These are phyloP conservation scores for Aphidius colemani DNA, from an alignment of 2,888 invertebrate genomes.

Conservation along the genomic window DNA sequence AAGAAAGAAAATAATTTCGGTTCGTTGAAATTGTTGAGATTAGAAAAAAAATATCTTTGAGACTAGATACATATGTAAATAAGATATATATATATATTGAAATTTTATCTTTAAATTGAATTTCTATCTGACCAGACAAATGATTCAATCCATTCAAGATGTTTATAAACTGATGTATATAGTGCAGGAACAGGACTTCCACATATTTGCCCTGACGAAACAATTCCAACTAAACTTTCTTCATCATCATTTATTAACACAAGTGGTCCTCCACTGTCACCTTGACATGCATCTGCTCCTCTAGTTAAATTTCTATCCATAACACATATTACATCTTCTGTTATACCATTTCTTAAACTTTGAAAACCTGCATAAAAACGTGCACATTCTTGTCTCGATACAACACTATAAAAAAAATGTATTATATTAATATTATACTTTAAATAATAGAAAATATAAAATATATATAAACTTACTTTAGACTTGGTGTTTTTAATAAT, in stretches of 20 bases:
- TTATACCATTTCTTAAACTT: conserved; percentile 43
- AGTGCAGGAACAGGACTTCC: conserved; percentile 45
- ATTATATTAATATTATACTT: neutral
- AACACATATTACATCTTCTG: conserved; percentile 47
- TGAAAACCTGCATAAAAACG: conserved; percentile 34
- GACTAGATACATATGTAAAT: neutral
- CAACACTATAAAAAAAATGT: conserved; percentile 36
- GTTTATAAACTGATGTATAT: conserved; percentile 47
- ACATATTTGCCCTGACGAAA: conserved; percentile 50
- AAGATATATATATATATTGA: neutral
- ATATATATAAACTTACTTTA: conserved; percentile 39
- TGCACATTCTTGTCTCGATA: conserved; percentile 39
- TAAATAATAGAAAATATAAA: neutral
- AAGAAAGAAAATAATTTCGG: neutral
- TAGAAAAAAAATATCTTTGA: neutral
- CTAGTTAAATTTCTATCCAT: conserved; percentile 41
- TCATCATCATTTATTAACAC: conserved; percentile 36
- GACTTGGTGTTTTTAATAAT: conserved; percentile 45
- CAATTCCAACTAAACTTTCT: conserved; percentile 46
- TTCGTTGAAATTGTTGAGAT: neutral
- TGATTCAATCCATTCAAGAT: conserved; percentile 53
- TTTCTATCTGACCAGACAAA: conserved; percentile 44
- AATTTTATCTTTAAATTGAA: neutral
- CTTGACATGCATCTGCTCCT: conserved; percentile 47
- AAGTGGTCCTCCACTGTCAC: conserved; percentile 54